These are phyloP conservation scores for Drosophila kanekoi DNA, from an alignment of 2,888 invertebrate genomes.

Conservation along the genomic window DNA sequence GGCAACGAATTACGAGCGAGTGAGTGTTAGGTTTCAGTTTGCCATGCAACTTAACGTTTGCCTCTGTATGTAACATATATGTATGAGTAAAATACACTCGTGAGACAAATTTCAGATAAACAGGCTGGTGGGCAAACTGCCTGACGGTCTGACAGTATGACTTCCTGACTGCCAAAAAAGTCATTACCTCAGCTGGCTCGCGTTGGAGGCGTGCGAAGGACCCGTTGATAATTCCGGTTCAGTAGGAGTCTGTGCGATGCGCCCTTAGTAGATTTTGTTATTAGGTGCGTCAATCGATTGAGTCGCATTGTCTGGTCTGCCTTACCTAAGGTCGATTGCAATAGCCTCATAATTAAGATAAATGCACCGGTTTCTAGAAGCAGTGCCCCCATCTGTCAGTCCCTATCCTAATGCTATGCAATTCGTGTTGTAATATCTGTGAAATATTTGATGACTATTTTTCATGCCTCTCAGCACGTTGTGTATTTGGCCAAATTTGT, in stretches of 20 bases:
- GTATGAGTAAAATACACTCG: constrained; percentile 47
- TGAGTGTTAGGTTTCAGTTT: constrained; percentile 35
- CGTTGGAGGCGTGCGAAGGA: constrained; percentile 65
- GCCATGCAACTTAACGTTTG: constrained; percentile 20
- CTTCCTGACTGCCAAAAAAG: constrained; percentile 38
- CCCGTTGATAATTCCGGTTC: constrained; percentile 73
- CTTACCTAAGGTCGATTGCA: constrained; percentile 38
- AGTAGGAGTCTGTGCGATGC: constrained; percentile 30
- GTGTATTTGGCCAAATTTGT: constrained; percentile 68
- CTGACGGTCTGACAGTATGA: neutral
- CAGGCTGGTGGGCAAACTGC: constrained; percentile 23
- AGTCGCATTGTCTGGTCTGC: constrained; percentile 8
- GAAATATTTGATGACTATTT: constrained; percentile 73
- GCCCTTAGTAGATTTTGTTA: constrained; percentile 60
- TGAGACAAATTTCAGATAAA: constrained; percentile 74
- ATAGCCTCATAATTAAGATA: constrained; percentile 70
- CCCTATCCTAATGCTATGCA: neutral
- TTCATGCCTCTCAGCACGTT: constrained; percentile 30
- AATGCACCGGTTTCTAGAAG: constrained; percentile 47
- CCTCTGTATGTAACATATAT: neutral
- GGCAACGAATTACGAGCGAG: constrained; percentile 41
- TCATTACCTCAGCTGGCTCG: constrained; percentile 43
- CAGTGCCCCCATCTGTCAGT: constrained; percentile 1
- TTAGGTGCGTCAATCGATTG: constrained; percentile 55
- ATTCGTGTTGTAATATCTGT: constrained; percentile 31